Evolutionary conservation across 2,888 invertebrate species (phyloP).

Genomic region (Polymixis flavicincta): DNA sequence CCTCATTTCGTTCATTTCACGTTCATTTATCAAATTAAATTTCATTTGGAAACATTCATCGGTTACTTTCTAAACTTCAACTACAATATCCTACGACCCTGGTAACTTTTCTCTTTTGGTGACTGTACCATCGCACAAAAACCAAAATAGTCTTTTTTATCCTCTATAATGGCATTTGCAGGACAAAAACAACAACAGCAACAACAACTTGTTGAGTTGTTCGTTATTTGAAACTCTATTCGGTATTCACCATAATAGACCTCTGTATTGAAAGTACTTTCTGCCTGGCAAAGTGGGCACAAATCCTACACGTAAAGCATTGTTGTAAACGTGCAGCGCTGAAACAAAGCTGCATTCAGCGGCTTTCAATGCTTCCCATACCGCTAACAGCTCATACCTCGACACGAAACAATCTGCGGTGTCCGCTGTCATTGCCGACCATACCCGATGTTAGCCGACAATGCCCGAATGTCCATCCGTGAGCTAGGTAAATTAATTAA

Average conservation of each 20-base stretch:
- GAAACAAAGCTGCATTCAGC: neutral
- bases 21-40: too few relatives aligned
- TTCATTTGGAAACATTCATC: too few relatives aligned
- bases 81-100: too few relatives aligned
- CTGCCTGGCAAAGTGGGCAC: too few relatives aligned
- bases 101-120: too few relatives aligned
- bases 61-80: too few relatives aligned
- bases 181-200: neutral
- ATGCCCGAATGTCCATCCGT: constrained; percentile 34
- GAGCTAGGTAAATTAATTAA: constrained; percentile 66
- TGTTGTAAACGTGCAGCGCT: neutral
- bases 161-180: too few relatives aligned
- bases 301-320: neutral
- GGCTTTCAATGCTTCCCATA: neutral
- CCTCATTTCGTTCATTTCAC: too few relatives aligned
- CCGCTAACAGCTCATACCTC: constrained; percentile 23
- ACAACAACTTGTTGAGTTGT: neutral
- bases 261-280: neutral
- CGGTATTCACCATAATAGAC: neutral
- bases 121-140: neutral
- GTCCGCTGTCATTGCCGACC: constrained; percentile 50
- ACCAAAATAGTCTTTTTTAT: too few relatives aligned
- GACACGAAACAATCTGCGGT: constrained; percentile 3
- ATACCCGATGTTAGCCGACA: constrained; percentile 41
- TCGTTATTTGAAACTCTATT: neutral